Evolutionary conservation across 1,140 invertebrate species (phyloP), one percentile per base, ranked within the genome.

Genomic region (Procambarus clarkii): DNA sequence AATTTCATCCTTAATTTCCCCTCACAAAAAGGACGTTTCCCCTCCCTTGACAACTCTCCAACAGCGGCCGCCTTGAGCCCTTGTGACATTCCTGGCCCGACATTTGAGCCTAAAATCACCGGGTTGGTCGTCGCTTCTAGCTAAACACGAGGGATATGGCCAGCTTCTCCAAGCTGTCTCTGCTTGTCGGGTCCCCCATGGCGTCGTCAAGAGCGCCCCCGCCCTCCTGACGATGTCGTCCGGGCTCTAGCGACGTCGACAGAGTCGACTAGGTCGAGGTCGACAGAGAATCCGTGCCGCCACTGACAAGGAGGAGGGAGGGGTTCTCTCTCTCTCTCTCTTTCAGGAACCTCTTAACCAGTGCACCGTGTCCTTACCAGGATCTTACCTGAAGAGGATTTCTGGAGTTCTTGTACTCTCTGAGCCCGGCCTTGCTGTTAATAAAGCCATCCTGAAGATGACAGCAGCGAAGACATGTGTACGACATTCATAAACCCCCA

Each of bases 21-120:
- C 50, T 60, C 50, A 24, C 74, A 50, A 21, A 34, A 45, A 50
- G 74, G 54, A 54, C 46, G 74, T 15, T 4, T 79, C 50, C 34
- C 50, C 13, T 82, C 50, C 50, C 15, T n/a, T 79, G 76, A 24
- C 71, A 50, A 45, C 77, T 44, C n/a, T 13, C 71, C 18, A 54
- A 21, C 46, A 34, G 21, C 3, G 69, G 50, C 45, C 24, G 9
- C 45, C n/a, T 60, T 74, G 83, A 76, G 83, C 44, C 74, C 85
- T 79, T 87, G 85, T 78, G 71, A 77, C 85, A 87, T 87, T 87
- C 85, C 76, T 87, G 76, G 76, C 76, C 74, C 34, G 85, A 87
- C 24, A 87, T 87, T 87, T 87, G 85, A 87, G 85, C 74, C 85
- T 87, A 87, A 87, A 87, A 87, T 87, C 85, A 87, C 85, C 45